phyloP scores from a whole-genome alignment of 2,797 vertebrate genomes.

The Paedocypris micromegethes region DNA sequence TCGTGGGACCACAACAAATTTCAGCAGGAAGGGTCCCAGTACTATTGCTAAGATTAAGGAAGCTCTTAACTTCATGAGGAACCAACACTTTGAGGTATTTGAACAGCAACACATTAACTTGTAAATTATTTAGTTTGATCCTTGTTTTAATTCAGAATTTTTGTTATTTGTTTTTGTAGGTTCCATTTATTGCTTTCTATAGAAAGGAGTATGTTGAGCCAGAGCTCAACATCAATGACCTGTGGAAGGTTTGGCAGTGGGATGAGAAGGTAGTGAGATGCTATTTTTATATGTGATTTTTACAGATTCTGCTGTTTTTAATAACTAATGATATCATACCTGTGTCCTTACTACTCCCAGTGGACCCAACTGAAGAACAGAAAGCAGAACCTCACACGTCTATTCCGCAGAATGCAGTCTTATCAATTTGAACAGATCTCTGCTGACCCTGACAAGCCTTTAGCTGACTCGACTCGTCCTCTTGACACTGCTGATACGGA shows the following conservation, averaged over 20 bases:
- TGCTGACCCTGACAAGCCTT: slow-evolving; percentile 94
- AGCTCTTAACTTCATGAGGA: slow-evolving; percentile 97
- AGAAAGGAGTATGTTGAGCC: slow-evolving; percentile 98
- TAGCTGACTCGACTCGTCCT: slow-evolving; percentile 92
- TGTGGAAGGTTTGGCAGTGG: slow-evolving; percentile 99
- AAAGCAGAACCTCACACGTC: slow-evolving; percentile 92
- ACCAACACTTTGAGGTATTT: slow-evolving; percentile 95
- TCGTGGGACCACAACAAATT: slow-evolving; percentile 86
- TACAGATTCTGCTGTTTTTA: neutral
- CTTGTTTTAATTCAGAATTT: neutral
- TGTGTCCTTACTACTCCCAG: slow-evolving; percentile 56
- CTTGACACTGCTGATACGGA: slow-evolving; percentile 95
- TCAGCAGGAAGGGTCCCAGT: slow-evolving; percentile 92
- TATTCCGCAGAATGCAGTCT: slow-evolving; percentile 98
- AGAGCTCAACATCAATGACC: slow-evolving; percentile 95
- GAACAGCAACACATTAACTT: no score
- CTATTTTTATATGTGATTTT: neutral
- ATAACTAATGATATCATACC: neutral
- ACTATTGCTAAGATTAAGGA: slow-evolving; percentile 98
- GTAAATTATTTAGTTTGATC: neutral
- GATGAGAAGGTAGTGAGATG: slow-evolving; percentile 88
- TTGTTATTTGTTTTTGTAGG: slow-evolving; percentile 61
- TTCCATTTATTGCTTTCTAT: slow-evolving; percentile 98
- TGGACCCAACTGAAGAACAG: slow-evolving; percentile 96
- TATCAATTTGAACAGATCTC: slow-evolving; percentile 98